Conservation (phyloP, 2,113 vertebrate genomes). For the Spilogale gracilis region DNA sequence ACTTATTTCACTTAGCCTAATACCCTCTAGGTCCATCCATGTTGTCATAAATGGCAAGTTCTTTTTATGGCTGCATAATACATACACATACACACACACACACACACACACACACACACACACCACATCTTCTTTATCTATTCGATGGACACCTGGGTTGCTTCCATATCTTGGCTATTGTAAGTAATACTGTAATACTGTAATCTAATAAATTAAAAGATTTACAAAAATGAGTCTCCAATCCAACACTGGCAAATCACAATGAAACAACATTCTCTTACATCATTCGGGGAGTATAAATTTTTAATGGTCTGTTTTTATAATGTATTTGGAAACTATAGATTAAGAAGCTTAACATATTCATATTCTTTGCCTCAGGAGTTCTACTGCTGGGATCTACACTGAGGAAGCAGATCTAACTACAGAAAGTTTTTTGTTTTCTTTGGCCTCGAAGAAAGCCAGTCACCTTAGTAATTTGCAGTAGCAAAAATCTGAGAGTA, state of each 20-base stretch:
- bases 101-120: background rate
- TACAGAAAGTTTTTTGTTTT: background rate
- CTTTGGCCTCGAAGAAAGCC: slow-evolving; percentile 47
- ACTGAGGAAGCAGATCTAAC: background rate
- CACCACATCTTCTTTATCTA: background rate
- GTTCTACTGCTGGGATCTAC: background rate
- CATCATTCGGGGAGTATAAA: background rate
- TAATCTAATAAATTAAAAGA: slow-evolving; percentile 16
- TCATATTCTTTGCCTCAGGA: background rate
- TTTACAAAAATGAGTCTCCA: background rate
- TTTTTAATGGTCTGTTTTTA: background rate
- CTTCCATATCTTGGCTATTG: background rate
- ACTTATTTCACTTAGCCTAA: background rate
- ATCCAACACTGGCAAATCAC: background rate
- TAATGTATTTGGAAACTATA: background rate
- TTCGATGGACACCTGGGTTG: background rate
- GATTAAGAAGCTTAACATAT: background rate
- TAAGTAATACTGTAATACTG: background rate
- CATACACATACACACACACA: background rate
- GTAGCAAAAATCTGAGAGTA: slow-evolving; percentile 13
- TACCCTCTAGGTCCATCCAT: background rate
- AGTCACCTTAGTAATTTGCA: background rate
- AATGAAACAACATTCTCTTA: background rate
- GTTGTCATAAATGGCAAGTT: background rate
- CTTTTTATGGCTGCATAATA: background rate